Conservation (phyloP, 2,797 vertebrate species). For the Scolopax bukidnonensis region DNA sequence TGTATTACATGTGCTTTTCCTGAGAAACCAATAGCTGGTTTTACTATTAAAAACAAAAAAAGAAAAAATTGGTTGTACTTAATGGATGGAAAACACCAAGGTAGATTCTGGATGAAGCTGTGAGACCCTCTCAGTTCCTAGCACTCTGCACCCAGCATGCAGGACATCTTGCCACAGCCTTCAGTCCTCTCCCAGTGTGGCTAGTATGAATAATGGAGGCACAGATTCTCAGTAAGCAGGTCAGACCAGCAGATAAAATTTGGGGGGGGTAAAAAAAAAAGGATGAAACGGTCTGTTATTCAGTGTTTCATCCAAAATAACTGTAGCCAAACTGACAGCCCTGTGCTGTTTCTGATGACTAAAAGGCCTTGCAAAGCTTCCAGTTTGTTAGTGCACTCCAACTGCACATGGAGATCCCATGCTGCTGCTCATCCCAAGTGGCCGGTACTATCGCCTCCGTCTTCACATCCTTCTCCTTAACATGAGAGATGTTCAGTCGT, state of each 20-base stretch:
- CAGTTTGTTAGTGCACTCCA: not conserved
- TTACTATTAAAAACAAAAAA: not conserved
- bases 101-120: not conserved
- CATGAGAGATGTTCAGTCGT: not conserved
- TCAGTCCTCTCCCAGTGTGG: not conserved
- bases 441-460: not conserved
- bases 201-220: not conserved
- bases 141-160: not conserved
- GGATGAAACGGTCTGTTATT: not conserved
- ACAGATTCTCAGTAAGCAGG: not conserved
- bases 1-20: not conserved
- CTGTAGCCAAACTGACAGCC: not conserved
- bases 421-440: not conserved
- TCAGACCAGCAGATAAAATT: not conserved
- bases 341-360: not conserved
- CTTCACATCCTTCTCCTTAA: not conserved
- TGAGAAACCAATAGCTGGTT: not conserved
- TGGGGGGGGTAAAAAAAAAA: not conserved
- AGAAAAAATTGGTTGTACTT: not conserved
- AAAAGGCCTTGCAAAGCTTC: not conserved
- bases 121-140: not conserved
- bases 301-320: not conserved
- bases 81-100: not conserved
- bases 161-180: not conserved
- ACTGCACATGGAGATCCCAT: fast-evolving